phyloP scores from a whole-genome alignment of 2,113 vertebrate species.

The Vicugna pacos region DNA sequence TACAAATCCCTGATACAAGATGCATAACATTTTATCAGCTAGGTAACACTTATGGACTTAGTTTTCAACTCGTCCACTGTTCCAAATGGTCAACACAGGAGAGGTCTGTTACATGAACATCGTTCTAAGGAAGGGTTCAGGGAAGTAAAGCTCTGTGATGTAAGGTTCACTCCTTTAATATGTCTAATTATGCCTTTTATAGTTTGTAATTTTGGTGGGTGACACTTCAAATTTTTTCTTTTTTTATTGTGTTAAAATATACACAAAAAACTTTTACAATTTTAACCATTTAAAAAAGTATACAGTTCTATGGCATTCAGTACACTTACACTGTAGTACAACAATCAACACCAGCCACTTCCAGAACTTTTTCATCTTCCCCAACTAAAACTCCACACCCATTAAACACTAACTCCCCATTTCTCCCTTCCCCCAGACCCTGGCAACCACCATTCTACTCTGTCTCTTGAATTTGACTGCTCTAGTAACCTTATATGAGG shows the following conservation, averaged over 20 bases:
- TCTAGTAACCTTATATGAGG: background rate
- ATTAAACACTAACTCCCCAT: background rate
- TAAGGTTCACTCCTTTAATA: background rate
- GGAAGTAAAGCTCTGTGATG: background rate
- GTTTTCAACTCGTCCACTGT: background rate
- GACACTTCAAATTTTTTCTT: background rate
- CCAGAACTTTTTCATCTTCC: background rate
- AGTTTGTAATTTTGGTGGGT: background rate
- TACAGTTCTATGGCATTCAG: background rate
- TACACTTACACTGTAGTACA: background rate
- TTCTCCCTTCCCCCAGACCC: background rate
- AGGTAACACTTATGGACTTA: background rate
- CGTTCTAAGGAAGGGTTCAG: background rate
- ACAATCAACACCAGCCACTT: background rate
- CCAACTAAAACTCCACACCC: background rate
- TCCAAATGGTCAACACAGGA: background rate
- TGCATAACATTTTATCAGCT: background rate
- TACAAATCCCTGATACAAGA: constrained; percentile 12
- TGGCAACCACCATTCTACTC: background rate
- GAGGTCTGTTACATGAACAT: background rate
- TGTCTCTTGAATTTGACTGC: background rate
- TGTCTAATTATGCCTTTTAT: background rate
- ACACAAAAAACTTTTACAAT: background rate
- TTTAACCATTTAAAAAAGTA: background rate
- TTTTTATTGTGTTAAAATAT: background rate